Evolutionary conservation across 2,797 vertebrate genomes (phyloP), one percentile per base, ranked within the genome.

Genomic region (Erpetoichthys calabaricus): DNA sequence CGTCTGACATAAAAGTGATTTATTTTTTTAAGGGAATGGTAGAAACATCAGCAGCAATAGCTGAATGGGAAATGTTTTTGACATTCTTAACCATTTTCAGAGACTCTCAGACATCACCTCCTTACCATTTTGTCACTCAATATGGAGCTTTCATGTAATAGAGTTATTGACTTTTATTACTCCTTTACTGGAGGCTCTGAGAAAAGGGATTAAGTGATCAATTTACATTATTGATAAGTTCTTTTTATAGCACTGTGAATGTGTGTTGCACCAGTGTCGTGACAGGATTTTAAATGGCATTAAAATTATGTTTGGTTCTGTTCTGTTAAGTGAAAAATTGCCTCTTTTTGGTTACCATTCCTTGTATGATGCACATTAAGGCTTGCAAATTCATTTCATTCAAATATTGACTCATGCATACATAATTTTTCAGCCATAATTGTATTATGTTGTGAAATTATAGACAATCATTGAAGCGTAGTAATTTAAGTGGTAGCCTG

Each of bases 201-300:
- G 62, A 56, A 58, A 60, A 60, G 57, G 68, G 65, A 80, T 79
- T 74, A 78, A 73, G 65, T 73, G 64, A 67, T 78, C 70, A 71
- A 71, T 79, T 68, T 79, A 67, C 73, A 77, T 78, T 74, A 80
- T 73, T 72, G 72, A 68, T 69, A 65, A 67, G 53, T 55, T 62
- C 55, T 65, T 70, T 72, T 70, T 75, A 63, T 67, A 68, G 63
- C 55, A 43, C 55, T 59, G 47, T 56, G 61, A 47, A 61, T 60
- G 62, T 62, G 56, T 60, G 58, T 57, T 60, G 58, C 61, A 56
- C 9, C 51, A 54, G 56, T 60, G 60, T 45, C 57, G 59, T 67
- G 66, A 62, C 62, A 57, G 62, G 62, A 63, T 63, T 69, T 60
- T 67, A 66, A 68, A 67, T 61, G 57, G 54, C 45, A 62, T 66